Evolutionary conservation across 35 echinoderm and acorn worm species (phyloP), one percentile per base, ranked within the genome.

Genomic region (Chiridota heheva): DNA sequence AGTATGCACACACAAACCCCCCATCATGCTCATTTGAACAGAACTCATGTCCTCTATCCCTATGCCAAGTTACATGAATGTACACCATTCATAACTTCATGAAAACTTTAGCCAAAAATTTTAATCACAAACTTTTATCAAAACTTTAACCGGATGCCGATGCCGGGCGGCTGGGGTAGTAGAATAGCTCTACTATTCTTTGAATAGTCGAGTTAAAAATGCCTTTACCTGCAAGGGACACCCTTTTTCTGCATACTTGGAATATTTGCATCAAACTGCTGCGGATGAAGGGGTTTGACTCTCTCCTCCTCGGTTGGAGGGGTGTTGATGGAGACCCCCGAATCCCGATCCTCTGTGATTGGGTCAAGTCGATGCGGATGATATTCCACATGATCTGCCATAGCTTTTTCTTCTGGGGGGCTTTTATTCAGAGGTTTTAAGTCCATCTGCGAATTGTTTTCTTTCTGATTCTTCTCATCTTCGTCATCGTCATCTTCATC

Each of bases 401-500:
- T 69, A 33, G 37, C 68, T 5, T 3, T 35, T 5, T 15, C 29
- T 36, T 82, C 36, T 44, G 44, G 33, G 7, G 78, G 56, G 24
- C 47, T 82, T 4, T 40, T 83, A 51, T 80, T 53, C 29, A 89
- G 71, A 38, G 73, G 82, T 63, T 69, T 48, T 47, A n/a, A n/a
- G n/a, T n/a, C n/a, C n/a, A n/a, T n/a, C n/a, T n/a, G n/a, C n/a
- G n/a, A n/a, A n/a, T n/a, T n/a, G n/a, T n/a, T n/a, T n/a, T n/a
- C n/a, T 36, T 59, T 66, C 22, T 31, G 25, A 27, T 67, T 44
- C 5, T 65, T 28, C 2, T 64, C 68, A 3, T 75, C 68, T 15
- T 77, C 71, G 58, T 90, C 89, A 44, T 91, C 89, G 5, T 86
- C 89, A 63, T 84, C 73, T 59, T 91, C 89, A 26, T 91, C 89